Conservation (phyloP, 2,113 vertebrate genomes). For the Gallinago media region DNA sequence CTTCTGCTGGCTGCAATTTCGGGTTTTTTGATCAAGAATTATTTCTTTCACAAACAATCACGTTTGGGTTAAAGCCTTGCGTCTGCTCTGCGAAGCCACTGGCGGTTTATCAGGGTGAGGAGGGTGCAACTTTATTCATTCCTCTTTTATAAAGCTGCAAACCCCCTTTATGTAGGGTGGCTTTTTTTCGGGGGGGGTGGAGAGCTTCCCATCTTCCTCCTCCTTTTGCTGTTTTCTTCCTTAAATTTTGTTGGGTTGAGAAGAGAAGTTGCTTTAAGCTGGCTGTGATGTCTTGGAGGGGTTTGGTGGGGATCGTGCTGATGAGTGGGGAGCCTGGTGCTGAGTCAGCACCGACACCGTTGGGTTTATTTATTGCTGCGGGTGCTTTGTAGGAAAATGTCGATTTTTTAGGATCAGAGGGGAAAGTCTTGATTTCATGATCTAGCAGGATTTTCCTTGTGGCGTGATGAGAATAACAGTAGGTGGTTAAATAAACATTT, state of each 20-base stretch:
- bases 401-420: background rate
- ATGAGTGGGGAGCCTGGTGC: background rate
- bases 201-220: background rate
- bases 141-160: constrained; percentile 75
- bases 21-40: constrained; percentile 95
- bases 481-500: background rate
- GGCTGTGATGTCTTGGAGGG: background rate
- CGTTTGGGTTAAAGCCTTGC: constrained; percentile 95
- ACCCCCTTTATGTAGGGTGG: constrained; percentile 3
- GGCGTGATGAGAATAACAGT: background rate
- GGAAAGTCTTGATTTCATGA: background rate
- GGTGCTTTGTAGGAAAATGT: background rate
- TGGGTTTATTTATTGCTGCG: background rate
- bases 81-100: constrained; percentile 91
- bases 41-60: constrained; percentile 99
- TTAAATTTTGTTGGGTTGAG: constrained; percentile 50
- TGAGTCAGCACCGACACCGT: background rate
- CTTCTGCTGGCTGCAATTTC: constrained; percentile 88
- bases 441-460: background rate
- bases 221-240: constrained; percentile 23
- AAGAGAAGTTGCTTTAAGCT: background rate
- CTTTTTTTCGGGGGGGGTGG: background rate
- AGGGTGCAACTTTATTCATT: constrained; percentile 74
- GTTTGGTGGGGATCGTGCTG: background rate
- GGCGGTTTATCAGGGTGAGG: constrained; percentile 76